Evolutionary conservation across 2,797 vertebrate species (phyloP), one percentile per base, ranked within the genome.

Genomic region (Mionectes olivaceus): DNA sequence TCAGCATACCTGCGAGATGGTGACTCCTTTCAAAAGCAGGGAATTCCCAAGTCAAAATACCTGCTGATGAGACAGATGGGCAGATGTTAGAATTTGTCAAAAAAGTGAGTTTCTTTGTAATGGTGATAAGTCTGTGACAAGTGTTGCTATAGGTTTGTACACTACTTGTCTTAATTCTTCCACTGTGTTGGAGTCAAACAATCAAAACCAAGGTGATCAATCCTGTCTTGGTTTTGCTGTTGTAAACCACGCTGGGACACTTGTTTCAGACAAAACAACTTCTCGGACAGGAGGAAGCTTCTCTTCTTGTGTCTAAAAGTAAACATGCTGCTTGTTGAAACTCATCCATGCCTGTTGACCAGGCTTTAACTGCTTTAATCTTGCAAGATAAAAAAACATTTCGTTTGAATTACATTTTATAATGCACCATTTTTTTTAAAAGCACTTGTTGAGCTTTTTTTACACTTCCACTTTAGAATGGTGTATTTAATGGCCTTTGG

Each of bases 131-230:
- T 55, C 60, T 74, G 53, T 74, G 46, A 25, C 32, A 33, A 52
- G 41, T 56, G 27, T 47, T 52, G 9, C 0, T 39, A 6, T 2
- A 47, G 24, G 32, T 7, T 28, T 75, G 16, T 49, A 6, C 1
- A 0, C 12, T 53, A 80, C 25, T 39, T 79, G 7, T 53, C 17
- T 32, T 49, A 41, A 33, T 69, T 87, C 7, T 33, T 85, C 12
- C 61, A 23, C n/a, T 7, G 2, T 21, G 33, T 56, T 60, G 21
- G 32, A 32, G 8, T 37, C 28, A 37, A 87, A 33, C 46, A 68
- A 8, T 47, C 59, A 68, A 28, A 93, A 32, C 33, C 21, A 76
- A 73, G 32, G 23, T n/a, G 37, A 30, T 56, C 28, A 19, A 7
- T 82, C 4, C 9, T 35, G 0, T 17, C 41, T 37, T 39, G 19